A percentile compares a stretch with the other conserved stretches of the same genome.
Conservation (phyloP, 2,113 vertebrate genomes). For the Forbesichthys papilliferus region DNA sequence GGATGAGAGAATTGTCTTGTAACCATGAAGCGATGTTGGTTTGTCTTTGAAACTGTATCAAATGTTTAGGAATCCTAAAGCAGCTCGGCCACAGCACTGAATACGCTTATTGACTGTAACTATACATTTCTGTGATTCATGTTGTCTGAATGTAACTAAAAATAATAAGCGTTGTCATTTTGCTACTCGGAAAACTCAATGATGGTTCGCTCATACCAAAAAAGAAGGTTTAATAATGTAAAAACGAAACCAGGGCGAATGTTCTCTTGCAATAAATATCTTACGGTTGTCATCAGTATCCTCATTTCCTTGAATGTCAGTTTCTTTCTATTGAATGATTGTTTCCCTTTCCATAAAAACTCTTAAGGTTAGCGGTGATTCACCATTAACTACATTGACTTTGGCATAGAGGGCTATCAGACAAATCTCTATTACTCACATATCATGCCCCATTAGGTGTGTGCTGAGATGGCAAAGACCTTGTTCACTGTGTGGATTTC, state of each 20-base stretch:
- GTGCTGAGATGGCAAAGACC: not conserved
- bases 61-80: not conserved
- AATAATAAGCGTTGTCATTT: not conserved
- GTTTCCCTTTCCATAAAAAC: not conserved
- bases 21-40: conserved; percentile 8
- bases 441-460: conserved; percentile 20
- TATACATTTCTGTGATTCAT: conserved; percentile 1
- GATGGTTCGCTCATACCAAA: conserved; percentile 26
- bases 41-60: not conserved
- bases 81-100: not conserved
- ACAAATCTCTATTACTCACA: not conserved
- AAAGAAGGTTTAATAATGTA: not conserved
- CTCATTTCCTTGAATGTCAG: conserved; percentile 19
- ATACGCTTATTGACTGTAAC: not conserved
- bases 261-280: conserved; percentile 54
- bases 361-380: not conserved
- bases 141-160: conserved; percentile 14
- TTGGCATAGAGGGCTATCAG: not conserved
- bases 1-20: not conserved
- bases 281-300: conserved; percentile 22
- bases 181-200: conserved; percentile 11
- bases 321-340: not conserved
- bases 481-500: conserved; percentile 30
- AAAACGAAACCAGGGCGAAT: conserved; percentile 8
- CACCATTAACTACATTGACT: no score